phyloP scores from a whole-genome alignment of 2,888 invertebrate species.

The Pristionchus exspectatus region DNA sequence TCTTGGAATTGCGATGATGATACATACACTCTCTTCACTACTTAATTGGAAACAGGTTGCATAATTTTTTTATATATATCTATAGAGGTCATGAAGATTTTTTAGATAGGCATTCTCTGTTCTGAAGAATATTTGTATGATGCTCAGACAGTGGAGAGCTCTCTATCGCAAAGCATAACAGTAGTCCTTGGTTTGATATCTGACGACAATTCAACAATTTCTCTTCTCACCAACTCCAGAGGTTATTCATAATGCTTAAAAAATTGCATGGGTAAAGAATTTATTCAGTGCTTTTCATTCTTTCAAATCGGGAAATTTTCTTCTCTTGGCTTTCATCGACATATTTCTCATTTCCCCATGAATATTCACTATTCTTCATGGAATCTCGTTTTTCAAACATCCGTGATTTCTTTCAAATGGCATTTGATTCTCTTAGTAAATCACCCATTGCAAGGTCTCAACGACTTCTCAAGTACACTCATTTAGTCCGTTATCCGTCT shows the following conservation, averaged over 20 bases:
- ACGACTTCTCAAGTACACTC: slow-evolving; percentile 22
- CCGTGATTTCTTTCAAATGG: slow-evolving; percentile 25
- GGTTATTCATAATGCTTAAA: background rate
- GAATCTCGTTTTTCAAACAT: background rate
- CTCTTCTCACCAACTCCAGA: slow-evolving; percentile 25
- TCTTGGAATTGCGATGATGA: slow-evolving; percentile 58
- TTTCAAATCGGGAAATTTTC: slow-evolving; percentile 5
- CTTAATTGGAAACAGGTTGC: slow-evolving; percentile 61
- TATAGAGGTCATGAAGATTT: background rate
- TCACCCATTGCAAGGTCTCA: background rate
- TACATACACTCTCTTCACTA: slow-evolving; percentile 55
- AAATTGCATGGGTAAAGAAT: background rate
- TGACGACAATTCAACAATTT: background rate
- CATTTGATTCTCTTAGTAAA: slow-evolving; percentile 28
- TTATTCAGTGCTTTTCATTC: slow-evolving; percentile 32
- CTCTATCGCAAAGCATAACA: slow-evolving; percentile 39
- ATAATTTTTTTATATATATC: background rate
- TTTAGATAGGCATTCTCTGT: slow-evolving; percentile 61
- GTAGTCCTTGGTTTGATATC: background rate
- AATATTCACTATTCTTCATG: slow-evolving; percentile 46
- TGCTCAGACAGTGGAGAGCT: slow-evolving; percentile 58
- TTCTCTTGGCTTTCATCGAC: slow-evolving; percentile 5
- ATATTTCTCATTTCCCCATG: background rate
- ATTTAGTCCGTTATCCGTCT: background rate
- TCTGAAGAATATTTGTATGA: slow-evolving; percentile 59